phyloP scores from a whole-genome alignment of 1,140 invertebrate species.

The Copidosoma floridanum region DNA sequence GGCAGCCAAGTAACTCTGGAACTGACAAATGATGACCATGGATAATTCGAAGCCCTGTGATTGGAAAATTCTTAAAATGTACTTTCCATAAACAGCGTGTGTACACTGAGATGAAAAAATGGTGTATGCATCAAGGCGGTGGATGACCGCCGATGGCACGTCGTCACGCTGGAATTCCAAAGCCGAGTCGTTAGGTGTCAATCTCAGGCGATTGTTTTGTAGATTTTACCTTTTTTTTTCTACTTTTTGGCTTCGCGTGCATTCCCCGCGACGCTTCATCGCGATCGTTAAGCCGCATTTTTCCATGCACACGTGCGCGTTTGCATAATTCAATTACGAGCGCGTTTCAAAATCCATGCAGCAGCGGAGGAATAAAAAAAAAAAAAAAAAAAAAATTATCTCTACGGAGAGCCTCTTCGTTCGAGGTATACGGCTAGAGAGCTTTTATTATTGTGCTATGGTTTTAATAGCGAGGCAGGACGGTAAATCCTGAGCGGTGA shows the following conservation, averaged over 20 bases:
- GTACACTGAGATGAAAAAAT: too few species aligned
- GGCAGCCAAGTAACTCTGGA: too few species aligned
- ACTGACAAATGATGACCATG: too few species aligned
- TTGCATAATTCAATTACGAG: slow-evolving; percentile 25
- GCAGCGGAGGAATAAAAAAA: neutral
- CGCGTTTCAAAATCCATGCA: slow-evolving; percentile 23
- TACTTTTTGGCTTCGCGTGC: neutral
- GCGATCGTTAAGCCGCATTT: slow-evolving; percentile 26
- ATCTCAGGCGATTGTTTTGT: neutral
- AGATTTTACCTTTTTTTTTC: neutral
- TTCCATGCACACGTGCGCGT: slow-evolving; percentile 20
- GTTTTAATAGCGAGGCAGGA: slow-evolving; percentile 19
- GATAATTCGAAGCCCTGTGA: too few species aligned
- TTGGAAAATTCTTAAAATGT: too few species aligned
- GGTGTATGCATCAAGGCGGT: slow-evolving; percentile 10
- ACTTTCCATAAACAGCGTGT: too few species aligned
- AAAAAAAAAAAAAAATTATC: slow-evolving; percentile 8
- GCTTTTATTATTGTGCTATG: slow-evolving; percentile 19
- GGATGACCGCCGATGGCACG: slow-evolving; percentile 15
- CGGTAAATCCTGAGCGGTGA: slow-evolving; percentile 8
- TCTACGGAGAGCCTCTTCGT: too few species aligned
- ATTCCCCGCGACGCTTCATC: slow-evolving; percentile 10
- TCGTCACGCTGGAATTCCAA: slow-evolving; percentile 15
- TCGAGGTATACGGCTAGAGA: too few species aligned
- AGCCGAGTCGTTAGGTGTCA: slow-evolving; percentile 6